These are phyloP conservation scores for Cyphomyrus plagiostoma DNA, from an alignment of 2,113 vertebrate species.

Conservation along the genomic window DNA sequence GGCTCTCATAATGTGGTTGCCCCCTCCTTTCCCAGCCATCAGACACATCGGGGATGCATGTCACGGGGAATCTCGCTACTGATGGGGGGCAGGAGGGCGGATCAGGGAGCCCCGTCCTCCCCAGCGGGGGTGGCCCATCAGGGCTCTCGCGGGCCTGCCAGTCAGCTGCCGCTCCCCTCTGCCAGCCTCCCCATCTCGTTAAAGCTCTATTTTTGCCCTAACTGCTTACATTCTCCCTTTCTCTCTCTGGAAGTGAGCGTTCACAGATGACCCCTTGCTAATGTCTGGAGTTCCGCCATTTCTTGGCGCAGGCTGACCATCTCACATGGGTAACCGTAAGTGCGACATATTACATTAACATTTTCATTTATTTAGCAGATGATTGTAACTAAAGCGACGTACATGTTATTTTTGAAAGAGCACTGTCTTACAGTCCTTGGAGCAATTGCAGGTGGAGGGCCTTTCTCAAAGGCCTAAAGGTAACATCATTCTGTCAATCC, in stretches of 20 bases:
- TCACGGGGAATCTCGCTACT: background rate
- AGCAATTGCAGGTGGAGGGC: background rate
- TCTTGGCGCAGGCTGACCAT: background rate
- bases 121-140: background rate
- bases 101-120: background rate
- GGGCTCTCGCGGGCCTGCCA: background rate
- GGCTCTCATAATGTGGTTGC: background rate
- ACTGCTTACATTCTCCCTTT: background rate
- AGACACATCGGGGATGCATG: background rate
- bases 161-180: background rate
- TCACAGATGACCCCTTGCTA: background rate
- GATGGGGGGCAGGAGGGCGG: background rate
- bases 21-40: background rate
- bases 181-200: background rate
- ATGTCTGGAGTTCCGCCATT: background rate
- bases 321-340: background rate
- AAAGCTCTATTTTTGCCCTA: background rate
- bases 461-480: background rate
- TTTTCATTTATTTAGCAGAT: background rate
- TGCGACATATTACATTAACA: background rate
- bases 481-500: background rate
- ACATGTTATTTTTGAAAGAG: background rate
- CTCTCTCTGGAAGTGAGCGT: background rate
- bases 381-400: background rate
- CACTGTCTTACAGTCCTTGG: background rate